These are phyloP conservation scores for Stenolophus ochropezus DNA, from an alignment of 2,888 invertebrate species.

Conservation along the genomic window DNA sequence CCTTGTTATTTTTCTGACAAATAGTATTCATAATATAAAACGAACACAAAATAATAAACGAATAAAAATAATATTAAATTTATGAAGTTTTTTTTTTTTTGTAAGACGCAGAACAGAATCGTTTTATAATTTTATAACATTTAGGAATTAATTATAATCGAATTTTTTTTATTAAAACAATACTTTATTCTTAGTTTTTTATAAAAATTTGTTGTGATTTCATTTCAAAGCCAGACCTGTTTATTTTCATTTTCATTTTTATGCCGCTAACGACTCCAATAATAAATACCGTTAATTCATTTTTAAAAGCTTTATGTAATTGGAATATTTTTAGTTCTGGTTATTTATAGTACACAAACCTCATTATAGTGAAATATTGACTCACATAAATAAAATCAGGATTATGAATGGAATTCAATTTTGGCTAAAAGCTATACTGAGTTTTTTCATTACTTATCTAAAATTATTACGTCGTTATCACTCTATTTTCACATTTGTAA, in stretches of 20 bases:
- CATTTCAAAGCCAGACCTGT: neutral
- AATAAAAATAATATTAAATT: too few species aligned
- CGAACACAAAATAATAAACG: too few species aligned
- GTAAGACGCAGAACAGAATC: too few species aligned
- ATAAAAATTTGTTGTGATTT: too few species aligned
- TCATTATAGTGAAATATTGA: slow-evolving; percentile 10
- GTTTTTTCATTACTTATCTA: neutral
- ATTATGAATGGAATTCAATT: neutral
- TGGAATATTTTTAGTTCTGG: neutral
- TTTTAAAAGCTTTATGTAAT: neutral
- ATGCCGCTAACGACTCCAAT: neutral
- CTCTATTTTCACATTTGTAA: neutral
- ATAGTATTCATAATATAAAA: too few species aligned
- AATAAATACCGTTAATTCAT: neutral
- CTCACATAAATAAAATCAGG: neutral
- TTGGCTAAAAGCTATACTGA: neutral
- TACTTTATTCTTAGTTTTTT: too few species aligned
- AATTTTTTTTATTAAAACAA: too few species aligned
- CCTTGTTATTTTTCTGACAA: too few species aligned
- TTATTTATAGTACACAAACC: neutral
- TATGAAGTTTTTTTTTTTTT: too few species aligned
- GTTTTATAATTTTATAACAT: too few species aligned
- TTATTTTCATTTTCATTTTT: neutral
- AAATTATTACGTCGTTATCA: neutral
- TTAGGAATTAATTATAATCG: too few species aligned